Evolutionary conservation across 2,113 vertebrate genomes (phyloP).

Genomic region (Grantiella picta): DNA sequence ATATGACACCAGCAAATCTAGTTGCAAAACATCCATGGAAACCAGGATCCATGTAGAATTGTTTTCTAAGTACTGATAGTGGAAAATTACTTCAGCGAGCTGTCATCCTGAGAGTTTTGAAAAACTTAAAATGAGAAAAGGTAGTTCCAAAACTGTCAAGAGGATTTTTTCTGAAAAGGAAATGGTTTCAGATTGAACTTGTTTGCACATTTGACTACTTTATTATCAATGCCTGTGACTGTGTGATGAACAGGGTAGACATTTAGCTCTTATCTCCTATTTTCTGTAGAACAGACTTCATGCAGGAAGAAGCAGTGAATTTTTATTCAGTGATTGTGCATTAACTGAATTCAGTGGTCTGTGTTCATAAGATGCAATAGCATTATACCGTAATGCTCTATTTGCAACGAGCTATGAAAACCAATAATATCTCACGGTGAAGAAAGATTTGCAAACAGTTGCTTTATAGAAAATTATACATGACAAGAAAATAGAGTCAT

Average conservation of each 20-base stretch:
- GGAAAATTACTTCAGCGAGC: background rate
- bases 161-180: background rate
- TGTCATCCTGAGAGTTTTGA: background rate
- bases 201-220: background rate
- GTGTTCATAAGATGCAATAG: background rate
- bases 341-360: background rate
- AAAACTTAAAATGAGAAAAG: background rate
- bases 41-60: background rate
- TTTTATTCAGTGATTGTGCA: background rate
- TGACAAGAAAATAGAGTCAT: constrained; percentile 17
- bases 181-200: background rate
- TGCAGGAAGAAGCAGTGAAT: background rate
- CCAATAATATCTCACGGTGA: background rate
- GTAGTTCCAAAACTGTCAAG: background rate
- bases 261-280: background rate
- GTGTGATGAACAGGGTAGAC: background rate
- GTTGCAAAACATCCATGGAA: background rate
- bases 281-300: background rate
- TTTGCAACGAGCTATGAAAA: background rate
- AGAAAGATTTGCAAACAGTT: background rate
- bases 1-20: background rate
- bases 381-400: background rate
- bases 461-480: background rate
- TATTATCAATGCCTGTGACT: background rate
- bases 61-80: background rate